Evolutionary conservation across 1,140 invertebrate genomes (phyloP), one percentile per base, ranked within the genome.

Genomic region (Drosophila burlai): DNA sequence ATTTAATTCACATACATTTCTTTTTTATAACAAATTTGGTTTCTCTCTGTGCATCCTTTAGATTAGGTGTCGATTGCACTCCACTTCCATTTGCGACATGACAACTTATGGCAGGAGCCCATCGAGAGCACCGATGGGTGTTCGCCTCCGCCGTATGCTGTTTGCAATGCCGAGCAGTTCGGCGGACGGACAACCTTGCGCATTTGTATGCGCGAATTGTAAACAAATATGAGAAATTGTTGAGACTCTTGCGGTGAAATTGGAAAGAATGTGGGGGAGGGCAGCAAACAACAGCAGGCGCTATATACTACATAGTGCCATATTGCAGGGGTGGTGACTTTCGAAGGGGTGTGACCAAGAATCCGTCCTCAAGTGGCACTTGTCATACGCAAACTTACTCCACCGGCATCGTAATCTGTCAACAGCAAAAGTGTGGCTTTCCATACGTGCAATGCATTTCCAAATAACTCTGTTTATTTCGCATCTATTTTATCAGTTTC

Each of bases 61-160:
- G 66, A 85, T 85, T 89, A 76, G 85, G 81, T 89, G 84, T 82
- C 85, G 85, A 90, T 81, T 84, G 71, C 81, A 90, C 71, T 80
- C 63, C 50, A 55, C 58, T 77, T 69, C 81, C 67, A 80, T 67
- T 55, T 62, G 46, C 65, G 69, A 83, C 76, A 87, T 87, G 80
- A 86, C 81, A 84, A 74, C 73, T 87, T 72, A 66, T 67, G 80
- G 55, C 75, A 71, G 52, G 26, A 52, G 18, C n/a, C 40, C 68
- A 46, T 45, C 18, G 49, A 31, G 31, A 55, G n/a, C 24, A 47
- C 46, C 46, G 24, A 34, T 45, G 57, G 38, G 46, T 55, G 40
- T 18, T 42, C 29, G 24, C 15, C 3, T 2, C 46, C 46, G 24
- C 26, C 15, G 10, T 29, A 15, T 11, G 58, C 45, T 57, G 9